phyloP scores from a whole-genome alignment of 2,888 invertebrate genomes.

The Philhelius pedissequus region DNA sequence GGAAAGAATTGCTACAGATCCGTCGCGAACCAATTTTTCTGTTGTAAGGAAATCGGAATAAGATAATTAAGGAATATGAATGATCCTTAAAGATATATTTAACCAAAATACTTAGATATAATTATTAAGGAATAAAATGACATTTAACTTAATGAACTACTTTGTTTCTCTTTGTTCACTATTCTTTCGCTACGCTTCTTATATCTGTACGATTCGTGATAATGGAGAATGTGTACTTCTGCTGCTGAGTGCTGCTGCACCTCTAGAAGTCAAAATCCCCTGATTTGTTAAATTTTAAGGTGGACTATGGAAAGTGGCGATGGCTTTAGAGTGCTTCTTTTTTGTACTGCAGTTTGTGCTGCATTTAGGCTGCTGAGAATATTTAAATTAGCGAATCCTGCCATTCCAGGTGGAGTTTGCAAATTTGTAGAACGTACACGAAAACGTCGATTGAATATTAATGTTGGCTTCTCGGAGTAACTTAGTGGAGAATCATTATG shows the following conservation, averaged over 20 bases:
- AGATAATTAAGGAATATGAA: no score
- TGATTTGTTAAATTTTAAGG: slow-evolving; percentile 57
- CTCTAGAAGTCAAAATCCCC: slow-evolving; percentile 52
- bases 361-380: slow-evolving; percentile 50
- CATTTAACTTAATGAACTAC: neutral
- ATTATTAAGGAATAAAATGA: neutral
- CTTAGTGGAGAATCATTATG: slow-evolving; percentile 75
- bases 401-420: slow-evolving; percentile 77
- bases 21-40: no score
- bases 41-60: no score
- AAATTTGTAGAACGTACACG: slow-evolving; percentile 77
- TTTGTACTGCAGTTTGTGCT: slow-evolving; percentile 75
- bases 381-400: slow-evolving; percentile 72
- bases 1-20: no score
- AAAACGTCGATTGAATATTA: slow-evolving; percentile 77
- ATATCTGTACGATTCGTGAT: slow-evolving; percentile 77
- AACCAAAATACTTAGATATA: neutral
- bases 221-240: slow-evolving; percentile 78
- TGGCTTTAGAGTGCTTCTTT: slow-evolving; percentile 76
- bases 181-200: slow-evolving; percentile 77
- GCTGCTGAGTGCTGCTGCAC: slow-evolving; percentile 68
- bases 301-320: slow-evolving; percentile 75
- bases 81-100: no score
- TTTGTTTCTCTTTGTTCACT: slow-evolving; percentile 70
- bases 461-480: slow-evolving; percentile 73